phyloP scores from a whole-genome alignment of 1,140 invertebrate genomes.

The Hyposmocoma kahamanoa region DNA sequence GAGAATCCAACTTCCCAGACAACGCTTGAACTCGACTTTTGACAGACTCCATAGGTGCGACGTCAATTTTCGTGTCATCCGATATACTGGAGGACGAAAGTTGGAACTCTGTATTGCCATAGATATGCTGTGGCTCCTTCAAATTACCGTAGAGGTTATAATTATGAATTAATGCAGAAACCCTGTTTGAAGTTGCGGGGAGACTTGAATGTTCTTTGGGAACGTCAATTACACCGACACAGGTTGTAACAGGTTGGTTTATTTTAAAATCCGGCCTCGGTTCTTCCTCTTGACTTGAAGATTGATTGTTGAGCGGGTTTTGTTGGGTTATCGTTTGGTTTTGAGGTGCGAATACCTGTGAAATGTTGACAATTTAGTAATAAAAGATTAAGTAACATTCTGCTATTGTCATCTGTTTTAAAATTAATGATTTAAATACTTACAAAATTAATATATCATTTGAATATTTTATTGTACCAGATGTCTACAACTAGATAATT shows the following conservation, averaged over 20 bases:
- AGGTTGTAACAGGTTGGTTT: conserved; percentile 67
- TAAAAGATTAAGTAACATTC: too few species aligned
- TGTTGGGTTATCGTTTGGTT: too few species aligned
- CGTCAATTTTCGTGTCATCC: conserved; percentile 55
- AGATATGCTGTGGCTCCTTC: conserved; percentile 60
- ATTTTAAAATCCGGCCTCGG: conserved; percentile 65
- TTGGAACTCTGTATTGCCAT: conserved; percentile 60
- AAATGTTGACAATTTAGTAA: too few species aligned
- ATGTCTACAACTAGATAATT: too few species aligned
- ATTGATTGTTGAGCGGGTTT: conserved; percentile 27
- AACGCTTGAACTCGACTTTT: conserved; percentile 56
- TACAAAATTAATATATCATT: too few species aligned
- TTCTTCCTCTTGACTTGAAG: conserved; percentile 38
- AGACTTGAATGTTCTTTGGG: conserved; percentile 62
- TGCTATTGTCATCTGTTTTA: too few species aligned
- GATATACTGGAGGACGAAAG: conserved; percentile 35
- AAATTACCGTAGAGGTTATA: conserved; percentile 69
- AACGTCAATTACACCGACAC: conserved; percentile 21
- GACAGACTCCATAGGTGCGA: conserved; percentile 55
- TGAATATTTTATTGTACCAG: too few species aligned
- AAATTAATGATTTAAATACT: too few species aligned
- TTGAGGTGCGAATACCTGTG: conserved; percentile 22
- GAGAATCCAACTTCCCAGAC: conserved; percentile 45
- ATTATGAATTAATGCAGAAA: conserved; percentile 67
- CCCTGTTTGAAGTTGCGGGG: conserved; percentile 56